Percentiles rank a stretch among this genome's conserved stretches.
These are phyloP conservation scores for Phainopepla nitens DNA, from an alignment of 2,113 vertebrate genomes.

Conservation along the genomic window DNA sequence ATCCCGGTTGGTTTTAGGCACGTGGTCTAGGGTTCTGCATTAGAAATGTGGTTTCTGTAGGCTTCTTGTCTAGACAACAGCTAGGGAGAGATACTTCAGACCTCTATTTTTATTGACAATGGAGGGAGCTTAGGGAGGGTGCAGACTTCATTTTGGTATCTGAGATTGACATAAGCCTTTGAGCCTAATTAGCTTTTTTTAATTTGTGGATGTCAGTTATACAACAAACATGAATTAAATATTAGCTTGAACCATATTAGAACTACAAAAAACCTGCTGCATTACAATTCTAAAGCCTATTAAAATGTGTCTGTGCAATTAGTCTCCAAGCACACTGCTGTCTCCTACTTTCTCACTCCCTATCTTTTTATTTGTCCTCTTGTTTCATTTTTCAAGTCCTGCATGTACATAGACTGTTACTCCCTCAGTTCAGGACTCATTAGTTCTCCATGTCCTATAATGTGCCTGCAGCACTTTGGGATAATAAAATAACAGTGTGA, in stretches of 20 bases:
- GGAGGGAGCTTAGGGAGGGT: neutral
- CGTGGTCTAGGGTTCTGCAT: accelerated
- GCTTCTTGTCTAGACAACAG: neutral
- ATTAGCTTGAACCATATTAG: neutral
- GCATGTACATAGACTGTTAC: neutral
- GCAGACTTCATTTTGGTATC: neutral
- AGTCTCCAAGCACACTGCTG: neutral
- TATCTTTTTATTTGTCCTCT: neutral
- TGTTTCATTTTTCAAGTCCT: slow-evolving; percentile 20
- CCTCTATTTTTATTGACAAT: neutral
- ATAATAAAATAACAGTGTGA: slow-evolving; percentile 17
- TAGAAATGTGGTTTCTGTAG: neutral
- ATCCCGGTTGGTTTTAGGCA: neutral
- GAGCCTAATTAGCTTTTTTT: neutral
- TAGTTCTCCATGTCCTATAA: slow-evolving; percentile 12
- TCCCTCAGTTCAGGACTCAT: neutral
- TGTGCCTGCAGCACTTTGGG: neutral
- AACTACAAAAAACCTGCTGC: neutral
- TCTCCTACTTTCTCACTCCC: neutral
- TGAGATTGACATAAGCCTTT: neutral
- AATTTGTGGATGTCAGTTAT: neutral
- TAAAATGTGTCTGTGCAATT: slow-evolving; percentile 7
- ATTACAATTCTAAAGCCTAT: neutral
- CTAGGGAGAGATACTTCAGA: neutral
- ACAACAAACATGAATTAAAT: slow-evolving; percentile 12